Percentiles rank a stretch among this genome's conserved stretches.
Conservation (phyloP, 2,113 vertebrate species). For the Oreocharis arfaki region DNA sequence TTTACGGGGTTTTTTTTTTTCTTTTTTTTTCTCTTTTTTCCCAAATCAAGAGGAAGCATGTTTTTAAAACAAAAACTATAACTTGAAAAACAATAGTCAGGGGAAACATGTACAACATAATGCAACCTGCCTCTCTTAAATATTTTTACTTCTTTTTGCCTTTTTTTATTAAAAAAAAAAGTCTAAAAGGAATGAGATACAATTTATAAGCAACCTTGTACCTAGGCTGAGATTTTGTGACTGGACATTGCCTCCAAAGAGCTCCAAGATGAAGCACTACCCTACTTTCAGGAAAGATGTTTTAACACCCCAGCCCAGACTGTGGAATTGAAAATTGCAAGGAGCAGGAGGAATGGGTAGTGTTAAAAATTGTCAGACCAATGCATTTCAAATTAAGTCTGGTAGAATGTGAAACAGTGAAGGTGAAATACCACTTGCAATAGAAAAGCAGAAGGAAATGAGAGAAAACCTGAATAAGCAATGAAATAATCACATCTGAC, state of each 20-base stretch:
- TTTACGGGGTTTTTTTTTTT: no score
- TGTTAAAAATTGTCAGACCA: not conserved
- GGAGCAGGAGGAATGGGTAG: not conserved
- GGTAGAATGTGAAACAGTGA: not conserved
- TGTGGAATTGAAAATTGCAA: not conserved
- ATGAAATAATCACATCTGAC: conserved; percentile 3
- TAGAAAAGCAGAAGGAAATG: not conserved
- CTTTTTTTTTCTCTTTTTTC: no score
- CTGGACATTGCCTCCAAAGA: not conserved
- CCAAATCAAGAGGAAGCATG: no score
- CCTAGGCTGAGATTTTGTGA: not conserved
- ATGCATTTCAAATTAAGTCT: not conserved
- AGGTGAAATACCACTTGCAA: not conserved
- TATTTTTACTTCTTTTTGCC: not conserved
- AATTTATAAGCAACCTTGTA: not conserved
- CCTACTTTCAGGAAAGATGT: not conserved
- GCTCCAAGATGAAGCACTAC: not conserved
- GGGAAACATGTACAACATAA: not conserved
- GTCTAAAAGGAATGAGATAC: not conserved
- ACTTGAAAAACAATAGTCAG: not conserved
- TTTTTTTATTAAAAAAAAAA: not conserved
- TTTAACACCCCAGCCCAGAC: not conserved
- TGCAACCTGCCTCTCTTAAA: not conserved
- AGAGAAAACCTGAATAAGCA: not conserved
- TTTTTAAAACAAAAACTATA: not conserved